Percentiles rank a stretch among this genome's conserved stretches.
Conservation (phyloP, 2,797 vertebrate species). For the Enteromius viviparus region DNA sequence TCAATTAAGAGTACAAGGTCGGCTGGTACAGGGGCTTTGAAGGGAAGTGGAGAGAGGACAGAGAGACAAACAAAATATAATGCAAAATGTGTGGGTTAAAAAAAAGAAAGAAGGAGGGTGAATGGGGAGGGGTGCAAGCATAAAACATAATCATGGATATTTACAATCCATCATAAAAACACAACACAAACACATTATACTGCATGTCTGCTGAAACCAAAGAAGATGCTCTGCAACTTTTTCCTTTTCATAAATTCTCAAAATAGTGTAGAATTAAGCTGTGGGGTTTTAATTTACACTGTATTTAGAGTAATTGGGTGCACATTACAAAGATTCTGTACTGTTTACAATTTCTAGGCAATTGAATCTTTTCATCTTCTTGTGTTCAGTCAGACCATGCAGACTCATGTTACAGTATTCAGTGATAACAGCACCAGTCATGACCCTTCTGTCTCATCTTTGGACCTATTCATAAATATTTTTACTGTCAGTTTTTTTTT, state of each 20-base stretch:
- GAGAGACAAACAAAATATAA: constrained; percentile 79
- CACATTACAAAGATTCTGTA: not conserved
- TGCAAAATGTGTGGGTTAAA: constrained; percentile 92
- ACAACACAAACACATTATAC: constrained; percentile 82
- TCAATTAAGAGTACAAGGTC: constrained; percentile 99
- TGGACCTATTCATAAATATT: constrained; percentile 7
- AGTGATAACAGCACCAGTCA: constrained; percentile 84
- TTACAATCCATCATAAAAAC: constrained; percentile 80
- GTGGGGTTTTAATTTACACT: constrained; percentile 1
- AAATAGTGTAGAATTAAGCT: constrained; percentile 9
- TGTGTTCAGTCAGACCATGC: constrained; percentile 85
- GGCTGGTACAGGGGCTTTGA: constrained; percentile 90
- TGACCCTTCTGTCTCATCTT: constrained; percentile 85
- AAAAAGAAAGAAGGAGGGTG: constrained; percentile 73
- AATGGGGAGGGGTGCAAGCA: constrained; percentile 79
- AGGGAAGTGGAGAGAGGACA: constrained; percentile 69
- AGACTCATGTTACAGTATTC: constrained; percentile 90
- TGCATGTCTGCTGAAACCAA: constrained; percentile 93
- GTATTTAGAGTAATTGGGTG: not conserved
- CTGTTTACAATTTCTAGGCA: not conserved
- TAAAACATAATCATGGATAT: constrained; percentile 84
- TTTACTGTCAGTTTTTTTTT: not conserved
- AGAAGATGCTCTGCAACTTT: constrained; percentile 63
- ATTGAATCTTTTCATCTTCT: constrained; percentile 42
- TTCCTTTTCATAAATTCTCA: not conserved